These are phyloP conservation scores for Zoanthus solanderi DNA, from an alignment of 92 coral and sea anemone species.

Conservation along the genomic window DNA sequence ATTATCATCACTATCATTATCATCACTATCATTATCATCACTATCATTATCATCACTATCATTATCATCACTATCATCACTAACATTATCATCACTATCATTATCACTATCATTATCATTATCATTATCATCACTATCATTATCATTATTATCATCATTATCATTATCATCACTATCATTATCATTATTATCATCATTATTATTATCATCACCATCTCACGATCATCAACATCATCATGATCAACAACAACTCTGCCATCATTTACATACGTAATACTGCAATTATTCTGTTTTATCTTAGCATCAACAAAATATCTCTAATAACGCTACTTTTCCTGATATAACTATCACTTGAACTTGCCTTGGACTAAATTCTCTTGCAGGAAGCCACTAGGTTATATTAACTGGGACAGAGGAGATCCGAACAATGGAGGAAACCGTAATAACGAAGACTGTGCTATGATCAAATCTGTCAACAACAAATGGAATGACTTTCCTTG, in stretches of 20 bases:
- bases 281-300: too few species aligned
- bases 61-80: too few species aligned
- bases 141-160: neutral
- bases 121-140: neutral
- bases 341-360: neutral
- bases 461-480: constrained; percentile 25
- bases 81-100: too few species aligned
- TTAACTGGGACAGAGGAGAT: constrained; percentile 41
- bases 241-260: too few species aligned
- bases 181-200: neutral
- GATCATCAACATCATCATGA: too few species aligned
- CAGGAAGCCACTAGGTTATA: constrained; percentile 23
- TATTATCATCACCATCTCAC: too few species aligned
- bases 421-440: constrained; percentile 30
- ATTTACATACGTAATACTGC: too few species aligned
- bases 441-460: constrained; percentile 41
- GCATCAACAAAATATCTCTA: neutral
- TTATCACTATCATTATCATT: too few species aligned
- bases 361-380: neutral
- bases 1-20: too few species aligned
- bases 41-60: too few species aligned
- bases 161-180: neutral
- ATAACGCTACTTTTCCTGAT: neutral
- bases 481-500: constrained; percentile 48
- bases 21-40: too few species aligned